A percentile compares a stretch with the other conserved stretches of the same genome.
phyloP scores from a whole-genome alignment of 2,113 vertebrate species.

The Semnornis frantzii region DNA sequence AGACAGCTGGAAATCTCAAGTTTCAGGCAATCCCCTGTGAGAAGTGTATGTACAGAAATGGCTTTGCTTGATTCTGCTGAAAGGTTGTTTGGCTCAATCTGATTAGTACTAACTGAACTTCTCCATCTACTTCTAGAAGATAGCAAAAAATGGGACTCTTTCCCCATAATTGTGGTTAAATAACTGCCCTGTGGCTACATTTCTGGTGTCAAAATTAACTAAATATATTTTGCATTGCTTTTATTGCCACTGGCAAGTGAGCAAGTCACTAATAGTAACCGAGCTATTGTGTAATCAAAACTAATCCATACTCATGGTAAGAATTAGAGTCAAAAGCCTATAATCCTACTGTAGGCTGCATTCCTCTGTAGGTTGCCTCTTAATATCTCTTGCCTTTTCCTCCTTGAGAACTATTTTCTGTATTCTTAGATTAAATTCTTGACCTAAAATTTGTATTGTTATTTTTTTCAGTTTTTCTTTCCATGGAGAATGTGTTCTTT shows the following conservation, averaged over 20 bases:
- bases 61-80: background rate
- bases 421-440: background rate
- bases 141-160: background rate
- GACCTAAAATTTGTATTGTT: background rate
- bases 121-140: background rate
- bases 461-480: background rate
- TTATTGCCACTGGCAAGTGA: constrained; percentile 35
- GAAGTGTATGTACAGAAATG: background rate
- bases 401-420: background rate
- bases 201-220: constrained; percentile 35
- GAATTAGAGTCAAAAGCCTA: constrained; percentile 34
- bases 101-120: background rate
- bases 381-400: background rate
- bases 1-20: background rate
- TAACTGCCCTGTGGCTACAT: background rate
- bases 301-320: constrained; percentile 50
- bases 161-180: background rate
- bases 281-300: constrained; percentile 51
- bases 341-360: constrained; percentile 26
- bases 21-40: background rate
- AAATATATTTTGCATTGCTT: background rate
- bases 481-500: background rate
- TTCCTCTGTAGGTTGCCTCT: constrained; percentile 10
- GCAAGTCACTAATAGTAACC: constrained; percentile 42
- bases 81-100: too few species aligned